Evolutionary conservation across 2,888 invertebrate genomes (phyloP), one percentile per base, ranked within the genome.

Genomic region (Acronicta leporina): DNA sequence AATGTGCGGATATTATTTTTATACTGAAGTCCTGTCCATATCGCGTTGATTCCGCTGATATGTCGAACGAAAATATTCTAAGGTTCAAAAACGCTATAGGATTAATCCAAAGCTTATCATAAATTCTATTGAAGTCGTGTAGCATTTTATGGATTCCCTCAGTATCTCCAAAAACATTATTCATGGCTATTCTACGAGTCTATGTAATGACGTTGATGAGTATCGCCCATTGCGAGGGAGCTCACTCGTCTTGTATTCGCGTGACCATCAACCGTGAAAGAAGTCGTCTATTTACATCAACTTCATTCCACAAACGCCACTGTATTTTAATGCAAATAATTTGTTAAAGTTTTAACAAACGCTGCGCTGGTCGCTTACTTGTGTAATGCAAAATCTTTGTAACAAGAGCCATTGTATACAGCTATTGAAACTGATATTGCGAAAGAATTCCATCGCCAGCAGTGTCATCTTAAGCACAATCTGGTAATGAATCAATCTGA

Each of bases 241-340:
- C 76, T 77, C 51, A 58, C 65, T 73, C 77, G 74, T 70, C 80
- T 83, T 81, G 73, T 79, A 78, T 82, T 85, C 80, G 77, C 77
- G 80, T 73, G 75, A 79, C 75, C 78, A 83, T 75, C 75, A 79
- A 83, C 82, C 83, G 79, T 86, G 81, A 86, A 87, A 84, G 82
- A 84, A 81, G 67, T 80, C 80, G 82, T 83, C 75, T 73, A 81
- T 82, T 80, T 70, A 79, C 77, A 79, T 82, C 79, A 80, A 73
- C 63, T 73, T 76, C 75, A 80, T 80, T 74, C 76, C 78, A 78
- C 75, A 79, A 63, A 68, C 55, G 63, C 73, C 43, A 44, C 56
- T 51, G 56, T 54, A 67, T 75, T 76, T 73, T 66, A 76, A 72
- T 77, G 74, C 68, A 74, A 75, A 75, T 79, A 70, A 79, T 81